Evolutionary conservation across 2,797 vertebrate genomes (phyloP).

Genomic region (Lepidocolaptes lacrymiger): DNA sequence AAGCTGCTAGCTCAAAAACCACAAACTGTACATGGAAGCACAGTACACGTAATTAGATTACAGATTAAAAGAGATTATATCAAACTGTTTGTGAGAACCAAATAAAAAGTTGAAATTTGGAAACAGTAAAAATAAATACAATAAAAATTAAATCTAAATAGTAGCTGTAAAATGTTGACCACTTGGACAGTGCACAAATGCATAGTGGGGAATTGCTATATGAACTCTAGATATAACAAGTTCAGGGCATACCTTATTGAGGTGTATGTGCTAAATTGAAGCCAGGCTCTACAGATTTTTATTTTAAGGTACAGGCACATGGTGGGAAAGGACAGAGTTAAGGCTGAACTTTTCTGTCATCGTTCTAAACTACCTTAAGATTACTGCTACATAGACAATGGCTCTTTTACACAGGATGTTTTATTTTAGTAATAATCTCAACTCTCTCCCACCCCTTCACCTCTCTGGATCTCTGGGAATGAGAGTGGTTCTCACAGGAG

Average conservation of each 20-base stretch:
- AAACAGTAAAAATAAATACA: constrained; percentile 18
- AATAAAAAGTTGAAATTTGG: neutral
- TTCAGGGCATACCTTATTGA: neutral
- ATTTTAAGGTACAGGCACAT: constrained; percentile 22
- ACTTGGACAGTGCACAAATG: neutral
- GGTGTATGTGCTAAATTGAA: neutral
- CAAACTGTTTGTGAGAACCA: neutral
- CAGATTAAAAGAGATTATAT: neutral
- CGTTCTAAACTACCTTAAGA: constrained; percentile 26
- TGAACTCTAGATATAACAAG: neutral
- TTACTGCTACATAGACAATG: neutral
- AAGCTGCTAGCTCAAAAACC: constrained; percentile 15
- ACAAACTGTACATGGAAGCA: constrained; percentile 9
- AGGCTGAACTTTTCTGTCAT: constrained; percentile 22
- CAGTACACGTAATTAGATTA: constrained; percentile 28
- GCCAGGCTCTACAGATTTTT: neutral
- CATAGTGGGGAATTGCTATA: neutral
- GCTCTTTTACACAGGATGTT: constrained; percentile 43
- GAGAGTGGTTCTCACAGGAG: constrained; percentile 65
- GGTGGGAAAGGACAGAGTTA: constrained; percentile 18
- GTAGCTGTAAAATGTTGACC: neutral
- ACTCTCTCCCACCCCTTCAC: constrained; percentile 39
- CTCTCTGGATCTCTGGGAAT: constrained; percentile 62
- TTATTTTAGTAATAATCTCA: constrained; percentile 66
- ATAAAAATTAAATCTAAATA: neutral